Conservation (phyloP, 2,113 vertebrate species). For the Hypomesus transpacificus region DNA sequence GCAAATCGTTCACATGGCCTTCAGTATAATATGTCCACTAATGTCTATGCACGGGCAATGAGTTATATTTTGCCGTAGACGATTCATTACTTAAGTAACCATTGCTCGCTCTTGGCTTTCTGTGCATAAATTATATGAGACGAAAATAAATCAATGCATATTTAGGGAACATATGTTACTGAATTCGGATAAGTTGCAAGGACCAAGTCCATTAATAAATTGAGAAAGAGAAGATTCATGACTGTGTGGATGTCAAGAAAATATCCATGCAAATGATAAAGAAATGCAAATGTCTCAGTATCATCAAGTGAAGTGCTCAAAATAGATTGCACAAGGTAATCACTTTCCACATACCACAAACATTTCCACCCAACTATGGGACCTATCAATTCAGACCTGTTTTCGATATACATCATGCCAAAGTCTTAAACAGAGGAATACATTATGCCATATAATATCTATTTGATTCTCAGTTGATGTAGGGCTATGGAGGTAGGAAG, state of each 20-base stretch:
- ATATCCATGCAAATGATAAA: slow-evolving; percentile 69
- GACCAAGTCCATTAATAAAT: slow-evolving; percentile 74
- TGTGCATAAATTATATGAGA: slow-evolving; percentile 61
- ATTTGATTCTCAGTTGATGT: slow-evolving; percentile 70
- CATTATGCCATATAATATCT: slow-evolving; percentile 71
- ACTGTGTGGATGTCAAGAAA: slow-evolving; percentile 64
- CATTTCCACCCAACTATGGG: slow-evolving; percentile 47
- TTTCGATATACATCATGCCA: slow-evolving; percentile 55
- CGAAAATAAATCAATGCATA: slow-evolving; percentile 74
- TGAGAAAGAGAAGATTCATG: slow-evolving; percentile 73
- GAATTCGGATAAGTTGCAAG: slow-evolving; percentile 65
- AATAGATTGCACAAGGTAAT: slow-evolving; percentile 72
- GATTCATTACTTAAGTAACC: slow-evolving; percentile 71
- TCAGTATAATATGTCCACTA: slow-evolving; percentile 39
- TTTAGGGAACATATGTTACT: slow-evolving; percentile 72
- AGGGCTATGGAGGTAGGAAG: slow-evolving; percentile 57
- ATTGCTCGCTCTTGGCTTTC: slow-evolving; percentile 50
- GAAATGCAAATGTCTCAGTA: slow-evolving; percentile 67
- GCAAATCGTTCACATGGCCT: slow-evolving; percentile 42
- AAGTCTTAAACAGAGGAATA: slow-evolving; percentile 63
- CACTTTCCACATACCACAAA: slow-evolving; percentile 52
- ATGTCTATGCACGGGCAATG: slow-evolving; percentile 56
- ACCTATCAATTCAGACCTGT: slow-evolving; percentile 66
- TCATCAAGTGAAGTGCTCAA: slow-evolving; percentile 72
- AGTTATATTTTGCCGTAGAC: slow-evolving; percentile 55